Base-by-base conservation (phyloP, 2,113 vertebrate genomes). In the Rallus limicola region DNA sequence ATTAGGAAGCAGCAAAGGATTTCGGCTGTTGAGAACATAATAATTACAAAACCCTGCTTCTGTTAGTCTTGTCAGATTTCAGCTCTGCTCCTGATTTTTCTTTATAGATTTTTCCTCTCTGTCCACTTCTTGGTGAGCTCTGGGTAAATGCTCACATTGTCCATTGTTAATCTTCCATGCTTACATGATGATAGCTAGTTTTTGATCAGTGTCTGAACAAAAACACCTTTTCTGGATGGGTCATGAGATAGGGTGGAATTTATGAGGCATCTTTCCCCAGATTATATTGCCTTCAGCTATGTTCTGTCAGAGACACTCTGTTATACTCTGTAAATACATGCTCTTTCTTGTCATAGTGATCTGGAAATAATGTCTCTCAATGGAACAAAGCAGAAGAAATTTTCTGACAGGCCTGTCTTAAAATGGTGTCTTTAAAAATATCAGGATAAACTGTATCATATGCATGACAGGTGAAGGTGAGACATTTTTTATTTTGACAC, bases 231-330 rank as follows among this genome's bases (percentile, higher is more conserved):
- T 31, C 72, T 90, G 31, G 42, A 63, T 85, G 38, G 65, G 59
- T 89, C 42, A 83, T 76, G 40, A 93, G 70, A 93, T 53, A 65
- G 68, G 34, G 26, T 91, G 67, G 92, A 95, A 88, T 92, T 96
- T 97, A 80, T 89, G 88, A 85, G 71, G 44, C 69, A 91, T 92
- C 72, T 78, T 96, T 86, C 94, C 90, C 90, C 89, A 91, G 63
- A 95, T 87, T 86, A 76, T 34, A 62, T 80, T 93, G 88, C 93
- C 88, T 82, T 82, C 74, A 92, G 87, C 92, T 90, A 79, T 58
- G 23, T 93, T 89, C 60, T 97, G 44, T 92, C 93, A 97, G 88
- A 95, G 75, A 48, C 79, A 46, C 44, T 80, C 63, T 63, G 76
- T 48, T 95, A 91, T 64, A 67, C 62, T 82, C 50, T 88, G 71